A percentile compares a stretch with the other conserved stretches of the same genome.
These are phyloP conservation scores for Latrodectus elegans DNA, from an alignment of 2,888 invertebrate genomes.

Conservation along the genomic window DNA sequence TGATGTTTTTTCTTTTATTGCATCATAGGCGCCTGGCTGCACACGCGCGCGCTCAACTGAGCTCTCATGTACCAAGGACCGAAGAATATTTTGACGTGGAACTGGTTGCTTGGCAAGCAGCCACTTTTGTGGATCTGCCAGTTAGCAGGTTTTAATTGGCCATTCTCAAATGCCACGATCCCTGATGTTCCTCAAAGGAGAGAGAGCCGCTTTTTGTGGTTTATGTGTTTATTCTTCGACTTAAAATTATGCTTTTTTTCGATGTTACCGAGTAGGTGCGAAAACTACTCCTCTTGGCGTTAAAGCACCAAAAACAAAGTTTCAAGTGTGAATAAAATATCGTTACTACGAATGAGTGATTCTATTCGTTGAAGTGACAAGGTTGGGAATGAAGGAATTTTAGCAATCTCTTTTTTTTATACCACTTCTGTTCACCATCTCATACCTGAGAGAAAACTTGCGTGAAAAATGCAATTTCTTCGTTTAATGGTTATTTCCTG, in stretches of 20 bases:
- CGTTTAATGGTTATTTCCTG: too few species aligned
- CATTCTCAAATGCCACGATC: neutral
- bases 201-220: neutral
- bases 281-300: neutral
- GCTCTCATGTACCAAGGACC: neutral
- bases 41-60: neutral
- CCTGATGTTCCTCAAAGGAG: neutral
- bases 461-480: too few species aligned
- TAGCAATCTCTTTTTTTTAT: too few species aligned
- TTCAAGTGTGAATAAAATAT: neutral
- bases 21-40: slow-evolving; percentile 32
- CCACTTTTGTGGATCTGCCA: neutral
- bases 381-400: too few species aligned
- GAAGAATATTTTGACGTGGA: neutral
- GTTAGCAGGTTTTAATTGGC: slow-evolving; percentile 17
- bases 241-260: neutral
- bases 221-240: neutral
- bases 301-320: neutral
- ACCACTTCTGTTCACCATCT: too few species aligned
- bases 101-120: slow-evolving; percentile 4
- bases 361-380: neutral
- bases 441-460: too few species aligned
- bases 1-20: slow-evolving; percentile 16
- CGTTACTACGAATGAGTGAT: neutral
- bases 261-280: neutral